phyloP scores from a whole-genome alignment of 2,888 invertebrate species.

The Ischnus inquisitorius region DNA sequence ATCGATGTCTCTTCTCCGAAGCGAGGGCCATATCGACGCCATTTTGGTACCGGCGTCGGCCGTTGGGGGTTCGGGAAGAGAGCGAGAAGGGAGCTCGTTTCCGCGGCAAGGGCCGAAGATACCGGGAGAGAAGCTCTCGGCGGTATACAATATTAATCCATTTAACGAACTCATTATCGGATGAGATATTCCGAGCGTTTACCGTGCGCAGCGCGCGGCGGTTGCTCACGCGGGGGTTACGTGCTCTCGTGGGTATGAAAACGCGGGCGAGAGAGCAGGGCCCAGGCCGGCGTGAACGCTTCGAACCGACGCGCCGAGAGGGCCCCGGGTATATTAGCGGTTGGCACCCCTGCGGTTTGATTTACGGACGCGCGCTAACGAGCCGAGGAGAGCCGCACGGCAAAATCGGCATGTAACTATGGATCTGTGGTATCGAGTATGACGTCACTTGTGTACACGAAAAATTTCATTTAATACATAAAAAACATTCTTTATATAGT shows the following conservation, averaged over 20 bases:
- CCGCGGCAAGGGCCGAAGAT: conserved; percentile 27
- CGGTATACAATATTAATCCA: conserved; percentile 81
- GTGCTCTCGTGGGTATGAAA: conserved; percentile 50
- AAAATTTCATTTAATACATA: neutral
- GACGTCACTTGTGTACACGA: conserved; percentile 61
- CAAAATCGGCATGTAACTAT: conserved; percentile 49
- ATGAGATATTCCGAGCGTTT: conserved; percentile 84
- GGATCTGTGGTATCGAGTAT: conserved; percentile 32
- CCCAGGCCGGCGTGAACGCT: conserved; percentile 76
- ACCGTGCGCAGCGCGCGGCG: conserved; percentile 76
- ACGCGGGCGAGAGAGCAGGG: conserved; percentile 37
- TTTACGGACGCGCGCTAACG: conserved; percentile 84
- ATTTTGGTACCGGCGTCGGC: conserved; percentile 51
- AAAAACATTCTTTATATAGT: neutral
- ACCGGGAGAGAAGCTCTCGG: conserved; percentile 23
- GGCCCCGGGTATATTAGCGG: conserved; percentile 82
- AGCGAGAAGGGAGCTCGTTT: neutral
- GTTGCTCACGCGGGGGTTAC: conserved; percentile 66
- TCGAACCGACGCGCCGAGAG: conserved; percentile 77
- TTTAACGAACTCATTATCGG: conserved; percentile 84
- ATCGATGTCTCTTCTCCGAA: conserved; percentile 11
- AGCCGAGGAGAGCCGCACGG: conserved; percentile 75
- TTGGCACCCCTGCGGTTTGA: conserved; percentile 85
- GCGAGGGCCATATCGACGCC: conserved; percentile 34
- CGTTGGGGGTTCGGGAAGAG: neutral